phyloP scores from a whole-genome alignment of 2,888 invertebrate species.

The Troides oblongomaculatus region DNA sequence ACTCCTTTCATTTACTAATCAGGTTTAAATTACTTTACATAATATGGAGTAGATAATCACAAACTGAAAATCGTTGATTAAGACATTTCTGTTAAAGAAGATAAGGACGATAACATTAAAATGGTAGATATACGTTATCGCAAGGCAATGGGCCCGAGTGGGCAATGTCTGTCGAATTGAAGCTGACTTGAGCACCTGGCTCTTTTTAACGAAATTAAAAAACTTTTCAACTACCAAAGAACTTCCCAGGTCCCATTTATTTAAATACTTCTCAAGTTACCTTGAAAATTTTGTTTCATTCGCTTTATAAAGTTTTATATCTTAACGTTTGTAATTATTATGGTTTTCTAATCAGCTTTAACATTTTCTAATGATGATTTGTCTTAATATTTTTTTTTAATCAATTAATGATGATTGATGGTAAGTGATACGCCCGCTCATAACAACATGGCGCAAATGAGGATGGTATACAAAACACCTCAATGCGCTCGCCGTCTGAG shows the following conservation, averaged over 20 bases:
- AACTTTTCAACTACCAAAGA: constrained; percentile 68
- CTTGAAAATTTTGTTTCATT: constrained; percentile 10
- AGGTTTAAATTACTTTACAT: background rate
- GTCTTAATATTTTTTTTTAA: no score
- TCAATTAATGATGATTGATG: no score
- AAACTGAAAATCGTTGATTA: constrained; percentile 35
- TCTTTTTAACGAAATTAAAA: constrained; percentile 75
- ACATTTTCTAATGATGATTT: no score
- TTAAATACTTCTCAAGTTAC: constrained; percentile 53
- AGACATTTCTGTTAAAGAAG: constrained; percentile 56
- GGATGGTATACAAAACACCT: no score
- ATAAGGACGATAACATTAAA: constrained; percentile 50
- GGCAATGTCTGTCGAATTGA: constrained; percentile 63
- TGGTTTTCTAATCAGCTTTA: background rate
- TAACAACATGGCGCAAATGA: no score
- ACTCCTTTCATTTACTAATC: no score
- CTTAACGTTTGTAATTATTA: background rate
- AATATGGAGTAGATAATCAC: background rate
- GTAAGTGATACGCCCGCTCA: no score
- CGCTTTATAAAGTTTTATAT: constrained; percentile 4
- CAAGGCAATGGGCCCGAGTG: constrained; percentile 27
- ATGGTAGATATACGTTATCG: constrained; percentile 50
- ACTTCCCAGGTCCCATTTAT: constrained; percentile 66
- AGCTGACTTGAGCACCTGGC: constrained; percentile 71
- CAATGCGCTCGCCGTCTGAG: no score